These are phyloP conservation scores for Coregonus sp. DNA, from an alignment of 2,797 vertebrate species.

Conservation along the genomic window DNA sequence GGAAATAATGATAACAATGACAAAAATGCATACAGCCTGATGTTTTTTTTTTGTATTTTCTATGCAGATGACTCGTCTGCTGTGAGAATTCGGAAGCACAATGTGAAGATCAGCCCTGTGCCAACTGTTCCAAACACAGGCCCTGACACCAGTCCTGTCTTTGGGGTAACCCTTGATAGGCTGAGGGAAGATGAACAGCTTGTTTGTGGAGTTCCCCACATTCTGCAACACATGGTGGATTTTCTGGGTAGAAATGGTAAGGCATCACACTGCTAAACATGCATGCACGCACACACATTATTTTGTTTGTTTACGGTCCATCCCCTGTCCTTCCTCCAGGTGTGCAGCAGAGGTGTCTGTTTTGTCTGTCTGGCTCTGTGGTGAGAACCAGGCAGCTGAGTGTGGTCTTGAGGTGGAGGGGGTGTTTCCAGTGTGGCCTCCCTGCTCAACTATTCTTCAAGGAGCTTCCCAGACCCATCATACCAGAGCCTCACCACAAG, in stretches of 20 bases:
- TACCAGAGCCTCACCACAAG: conserved; percentile 70
- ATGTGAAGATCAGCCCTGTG: conserved; percentile 69
- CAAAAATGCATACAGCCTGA: not conserved
- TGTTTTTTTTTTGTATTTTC: not conserved
- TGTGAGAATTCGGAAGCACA: conserved; percentile 62
- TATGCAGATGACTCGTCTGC: conserved; percentile 74
- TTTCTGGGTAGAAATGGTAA: conserved; percentile 78
- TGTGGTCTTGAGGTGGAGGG: conserved; percentile 70
- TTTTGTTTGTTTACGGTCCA: not conserved
- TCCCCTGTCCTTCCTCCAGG: conserved; percentile 53
- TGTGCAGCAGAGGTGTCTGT: conserved; percentile 75
- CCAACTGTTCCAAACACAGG: conserved; percentile 12
- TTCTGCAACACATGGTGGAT: conserved; percentile 77
- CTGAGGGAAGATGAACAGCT: conserved; percentile 58
- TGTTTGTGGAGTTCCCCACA: conserved; percentile 67
- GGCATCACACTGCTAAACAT: not conserved
- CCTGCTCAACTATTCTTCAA: conserved; percentile 83
- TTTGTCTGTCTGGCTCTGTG: conserved; percentile 77
- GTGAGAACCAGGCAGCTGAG: conserved; percentile 72
- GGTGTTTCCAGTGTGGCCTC: conserved; percentile 77
- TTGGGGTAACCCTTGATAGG: conserved; percentile 73
- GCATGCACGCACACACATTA: not conserved
- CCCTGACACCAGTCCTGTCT: conserved; percentile 40
- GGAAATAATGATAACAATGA: not conserved
- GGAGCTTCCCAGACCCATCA: conserved; percentile 78